Evolutionary conservation across 2,113 vertebrate species (phyloP), one percentile per base, ranked within the genome.

Genomic region (Triplophysa siluroides): DNA sequence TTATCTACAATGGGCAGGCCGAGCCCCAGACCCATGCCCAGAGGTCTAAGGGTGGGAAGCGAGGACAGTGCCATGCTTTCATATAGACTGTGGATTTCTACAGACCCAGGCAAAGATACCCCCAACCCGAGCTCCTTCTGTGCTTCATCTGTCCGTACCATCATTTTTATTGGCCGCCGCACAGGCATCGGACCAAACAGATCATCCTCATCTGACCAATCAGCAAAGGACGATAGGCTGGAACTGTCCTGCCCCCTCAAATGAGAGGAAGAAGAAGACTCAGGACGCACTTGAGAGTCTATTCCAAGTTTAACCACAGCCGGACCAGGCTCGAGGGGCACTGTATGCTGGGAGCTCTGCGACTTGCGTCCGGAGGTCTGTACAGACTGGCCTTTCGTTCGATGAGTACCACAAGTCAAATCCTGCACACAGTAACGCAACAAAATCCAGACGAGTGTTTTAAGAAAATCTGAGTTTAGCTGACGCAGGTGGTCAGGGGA

Each of bases 161-260:
- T 92, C 81, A 93, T 89, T 66, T 91, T 93, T 77, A 90, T 93
- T 19, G 88, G 94, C 87, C 91, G 92, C 84, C 86, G 85, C 45
- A 88, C 86, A 52, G 90, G 89, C 68, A 96, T 93, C 76, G 93
- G 93, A 76, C 94, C 96, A 87, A 97, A 98, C 82, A 97, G 83
- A 80, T 95, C 95, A 19, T 93, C 94, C 13, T 95, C 95, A 50
- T 98, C 96, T 45, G 95, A 95, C 97, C 98, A 99, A 62, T 97
- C 95, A 12, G 94, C 93, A 76, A 94, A 87, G 2, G 94, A 94
- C 77, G 92, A 95, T 83, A 94, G 86, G 87, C 94, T 84, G 88
- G 93, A 85, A 91, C 91, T 88, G 93, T 94, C 92, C 88, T 92
- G 88, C 81, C 84, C 85, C 64, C 80, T 85, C 41, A 68, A 82